Base-by-base conservation (phyloP, 2,113 vertebrate species). In the Platichthys flesus region DNA sequence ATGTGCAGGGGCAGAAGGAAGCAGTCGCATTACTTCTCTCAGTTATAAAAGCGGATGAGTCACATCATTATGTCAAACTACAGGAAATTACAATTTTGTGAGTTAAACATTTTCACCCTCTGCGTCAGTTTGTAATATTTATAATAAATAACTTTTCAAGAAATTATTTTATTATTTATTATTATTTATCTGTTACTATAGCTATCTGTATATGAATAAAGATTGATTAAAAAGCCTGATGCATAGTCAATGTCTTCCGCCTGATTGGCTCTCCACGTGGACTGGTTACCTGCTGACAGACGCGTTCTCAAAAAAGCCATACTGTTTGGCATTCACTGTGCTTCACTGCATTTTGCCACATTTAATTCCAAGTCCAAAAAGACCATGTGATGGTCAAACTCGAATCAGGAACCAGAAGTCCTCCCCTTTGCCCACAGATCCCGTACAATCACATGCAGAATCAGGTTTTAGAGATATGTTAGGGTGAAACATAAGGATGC, bases 51-150 rank as follows among this genome's bases (percentile, higher is more conserved):
- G 74, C 58, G 6, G 31, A 31, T 31, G 31, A 31, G 31, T 31
- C 31, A 31, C 31, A 5, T 23, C 59, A 28, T 78, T 63, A 42
- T 51, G 60, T 55, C 14, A 47, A 37, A 72, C 23, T 75, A n/a
- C 26, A 45, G 51, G n/a, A 49, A 23, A 49, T 68, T 31, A 42
- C 16, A 23, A 68, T 45, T 26, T 1, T 28, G 12, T 2, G 23
- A 70, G 59, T 42, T 5, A 31, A 31, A 21, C 51, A 40, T 24
- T 73, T 54, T 31, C 16, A 20, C 15, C 42, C 7, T 60, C 4
- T 65, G 31, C 1, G 3, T 28, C 56, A 18, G 28, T 9, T 31
- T 58, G 2, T 63, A 51, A 42, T 14, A n/a, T 1, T 7, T 31
- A 31, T 7, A 31, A 31, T 31, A 31, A 31, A 31, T 31, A 31